Base-by-base conservation (phyloP, 2,888 invertebrate species). In the Eurytoma californica region DNA sequence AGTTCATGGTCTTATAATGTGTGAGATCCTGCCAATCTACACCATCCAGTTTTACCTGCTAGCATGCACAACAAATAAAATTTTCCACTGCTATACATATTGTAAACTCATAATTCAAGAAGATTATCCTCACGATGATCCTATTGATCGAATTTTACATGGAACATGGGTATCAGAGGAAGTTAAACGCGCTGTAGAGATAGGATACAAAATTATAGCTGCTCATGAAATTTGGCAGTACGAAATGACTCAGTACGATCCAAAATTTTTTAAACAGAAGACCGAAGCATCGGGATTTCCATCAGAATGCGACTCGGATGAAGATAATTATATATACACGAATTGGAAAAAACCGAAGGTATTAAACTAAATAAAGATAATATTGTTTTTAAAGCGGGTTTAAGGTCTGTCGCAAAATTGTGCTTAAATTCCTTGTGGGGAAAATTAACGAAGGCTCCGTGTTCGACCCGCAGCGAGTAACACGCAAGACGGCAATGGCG, bases 111-210 rank as follows among this genome's bases (percentile, higher is more conserved):
- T 30, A 4, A 30, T 30, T 30, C 30, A 30, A 30, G 30, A 30
- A 30, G 30, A 30, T 30, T 30, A 4, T 30, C 30, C 30, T 30
- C 30, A 30, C 4, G 30, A 30, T 30, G 30, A 30, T 30, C 30
- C 30, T 3, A 30, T 3, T 4, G 30, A 30, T 3, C 57, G 86
- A 39, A 53, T 69, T 5, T 77, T 89, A 5, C 78, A 66, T 0
- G 86, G 89, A 3, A 87, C 88, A 5, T 90, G 86, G 88, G 86
- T 88, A n/a, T 83, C 84, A 0, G 86, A 86, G n/a, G 90, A 90
- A 81, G 67, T 90, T 0, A 51, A 83, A 49, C 86, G 85, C 77
- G 90, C 89, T 3, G 49, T 87, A 0, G 57, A 82, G 70, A 82
- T 82, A 55, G 88, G 88, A 0, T 90, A 90, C 74, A 72, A 78